phyloP scores from a whole-genome alignment of 2,113 vertebrate species.

The Actenoides hombroni region DNA sequence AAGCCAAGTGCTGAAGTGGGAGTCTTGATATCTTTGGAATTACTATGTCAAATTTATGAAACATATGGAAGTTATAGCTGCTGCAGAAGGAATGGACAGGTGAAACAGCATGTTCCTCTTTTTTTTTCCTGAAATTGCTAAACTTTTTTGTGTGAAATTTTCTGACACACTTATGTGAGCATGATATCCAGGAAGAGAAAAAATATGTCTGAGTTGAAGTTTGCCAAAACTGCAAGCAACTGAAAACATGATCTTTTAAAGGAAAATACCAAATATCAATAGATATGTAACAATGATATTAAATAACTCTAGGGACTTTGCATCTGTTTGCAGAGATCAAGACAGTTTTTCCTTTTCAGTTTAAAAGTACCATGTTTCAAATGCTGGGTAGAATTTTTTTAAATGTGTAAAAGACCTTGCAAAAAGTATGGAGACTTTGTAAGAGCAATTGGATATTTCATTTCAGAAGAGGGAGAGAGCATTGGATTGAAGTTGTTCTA shows the following conservation, averaged over 20 bases:
- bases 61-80: not conserved
- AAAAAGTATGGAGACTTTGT: not conserved
- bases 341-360: not conserved
- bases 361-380: not conserved
- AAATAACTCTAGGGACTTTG: not conserved
- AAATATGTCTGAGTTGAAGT: not conserved
- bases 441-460: not conserved
- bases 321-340: not conserved
- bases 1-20: not conserved
- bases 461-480: not conserved
- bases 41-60: not conserved
- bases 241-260: not conserved
- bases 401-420: not conserved
- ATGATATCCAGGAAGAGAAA: not conserved
- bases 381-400: not conserved
- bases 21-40: not conserved
- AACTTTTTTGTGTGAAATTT: not conserved
- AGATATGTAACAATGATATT: not conserved
- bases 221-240: not conserved
- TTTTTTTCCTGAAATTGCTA: not conserved
- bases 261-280: not conserved
- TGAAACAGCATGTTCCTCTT: not conserved
- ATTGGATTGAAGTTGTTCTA: not conserved
- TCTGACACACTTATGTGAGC: not conserved
- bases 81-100: not conserved